Base-by-base conservation (phyloP, 1,140 invertebrate genomes). In the Macrocentrus cingulum region DNA sequence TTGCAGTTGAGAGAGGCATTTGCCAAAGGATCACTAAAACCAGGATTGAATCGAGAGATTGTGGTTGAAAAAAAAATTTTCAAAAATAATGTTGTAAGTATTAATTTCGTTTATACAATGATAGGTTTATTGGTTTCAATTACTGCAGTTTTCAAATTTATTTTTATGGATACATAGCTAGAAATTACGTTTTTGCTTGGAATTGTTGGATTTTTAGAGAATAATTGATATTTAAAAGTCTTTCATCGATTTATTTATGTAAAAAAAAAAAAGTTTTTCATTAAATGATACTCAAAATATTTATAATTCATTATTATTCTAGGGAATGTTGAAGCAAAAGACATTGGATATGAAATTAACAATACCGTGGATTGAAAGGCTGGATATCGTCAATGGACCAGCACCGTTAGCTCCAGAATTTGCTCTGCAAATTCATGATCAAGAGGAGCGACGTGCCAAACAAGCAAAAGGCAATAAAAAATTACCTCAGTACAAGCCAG, bases 1-100 rank as follows among this genome's bases (percentile, higher is more conserved):
- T 76, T 80, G 61, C 63, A 94, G 90, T 73, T 95, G 44, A 91
- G 91, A 85, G 85, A 89, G 77, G 91, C 92, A 0, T 93, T 94
- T 77, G 86, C 86, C 1, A 83, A 84, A 60, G 91, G 92, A 7
- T 77, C 88, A 51, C 62, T 96, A 0, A 92, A 95, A 74, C 90
- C 92, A 0, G 93, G 93, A 7, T 72, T 95, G 0, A 94, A 94
- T 78, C 80, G 86, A 58, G 83, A 85, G 36, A 79, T 85, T 23
- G 83, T 85, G 61, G 75, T 78, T 61, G 72, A 84, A 39, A 83
- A 84, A 22, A 85, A 83, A 66, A 71, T 74, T 44, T 79, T 80
- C 52, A 83, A 82, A 9, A 91, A 92, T 74, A 86, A 88, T 74
- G 84, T 90, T 63, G 87, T 83, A 71, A 77, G 77, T 80, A 2